Percentiles rank a stretch among this genome's conserved stretches.
phyloP scores from a whole-genome alignment of 2,888 invertebrate genomes.

The Agrochola litura region DNA sequence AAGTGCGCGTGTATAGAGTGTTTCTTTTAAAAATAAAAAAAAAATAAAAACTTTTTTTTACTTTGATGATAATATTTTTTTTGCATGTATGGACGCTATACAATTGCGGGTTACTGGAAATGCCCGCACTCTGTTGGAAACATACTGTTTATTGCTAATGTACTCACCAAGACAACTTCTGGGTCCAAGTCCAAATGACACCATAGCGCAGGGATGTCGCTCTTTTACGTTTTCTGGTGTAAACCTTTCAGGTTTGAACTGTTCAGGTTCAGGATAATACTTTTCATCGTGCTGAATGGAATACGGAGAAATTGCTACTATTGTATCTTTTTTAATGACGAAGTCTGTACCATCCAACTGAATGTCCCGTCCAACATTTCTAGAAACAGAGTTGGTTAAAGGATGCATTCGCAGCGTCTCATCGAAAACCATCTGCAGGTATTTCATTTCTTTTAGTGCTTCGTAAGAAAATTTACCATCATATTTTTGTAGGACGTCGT shows the following conservation, averaged over 20 bases:
- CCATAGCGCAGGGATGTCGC: constrained; percentile 78
- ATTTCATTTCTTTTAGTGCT: constrained; percentile 79
- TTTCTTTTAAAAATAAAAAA: too few species aligned
- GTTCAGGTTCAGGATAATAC: constrained; percentile 84
- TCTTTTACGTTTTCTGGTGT: constrained; percentile 74
- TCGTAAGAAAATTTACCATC: constrained; percentile 80
- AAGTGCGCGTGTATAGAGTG: too few species aligned
- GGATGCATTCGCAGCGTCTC: constrained; percentile 80
- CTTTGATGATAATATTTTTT: too few species aligned
- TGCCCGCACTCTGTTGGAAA: too few species aligned
- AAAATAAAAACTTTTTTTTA: too few species aligned
- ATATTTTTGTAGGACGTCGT: constrained; percentile 72
- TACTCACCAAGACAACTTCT: constrained; percentile 84
- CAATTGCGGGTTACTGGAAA: too few species aligned
- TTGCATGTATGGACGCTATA: too few species aligned
- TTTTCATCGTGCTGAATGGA: constrained; percentile 85
- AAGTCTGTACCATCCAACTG: constrained; percentile 78
- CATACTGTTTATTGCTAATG: neutral
- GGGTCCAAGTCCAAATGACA: constrained; percentile 85
- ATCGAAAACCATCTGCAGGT: constrained; percentile 80
- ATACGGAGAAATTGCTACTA: constrained; percentile 78
- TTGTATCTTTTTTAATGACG: constrained; percentile 76
- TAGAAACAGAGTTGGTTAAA: constrained; percentile 78
- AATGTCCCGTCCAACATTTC: constrained; percentile 76
- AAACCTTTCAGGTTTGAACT: constrained; percentile 88